phyloP scores from a whole-genome alignment of 1,140 invertebrate genomes.

The Adoxophyes honmai region DNA sequence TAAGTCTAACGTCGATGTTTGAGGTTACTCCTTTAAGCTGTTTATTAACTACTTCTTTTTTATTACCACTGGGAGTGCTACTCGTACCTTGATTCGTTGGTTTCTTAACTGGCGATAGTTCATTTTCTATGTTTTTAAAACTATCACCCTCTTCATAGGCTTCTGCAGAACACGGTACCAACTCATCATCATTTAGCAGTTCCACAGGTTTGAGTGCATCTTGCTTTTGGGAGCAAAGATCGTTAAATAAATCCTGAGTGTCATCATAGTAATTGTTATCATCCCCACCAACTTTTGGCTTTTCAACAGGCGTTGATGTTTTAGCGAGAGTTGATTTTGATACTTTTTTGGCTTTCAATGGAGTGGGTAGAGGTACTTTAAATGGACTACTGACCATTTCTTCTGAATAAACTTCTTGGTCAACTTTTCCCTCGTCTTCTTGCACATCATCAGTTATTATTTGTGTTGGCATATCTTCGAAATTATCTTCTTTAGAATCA shows the following conservation, averaged over 20 bases:
- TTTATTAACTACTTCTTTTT: conserved; percentile 14
- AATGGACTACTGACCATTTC: conserved; percentile 32
- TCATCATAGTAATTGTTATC: conserved; percentile 53
- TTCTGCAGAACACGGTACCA: conserved; percentile 24
- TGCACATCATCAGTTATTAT: background rate
- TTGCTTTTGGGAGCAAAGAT: conserved; percentile 50
- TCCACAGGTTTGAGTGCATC: conserved; percentile 1
- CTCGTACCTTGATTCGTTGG: background rate
- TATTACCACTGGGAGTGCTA: conserved; percentile 17
- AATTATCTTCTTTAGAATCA: conserved; percentile 20
- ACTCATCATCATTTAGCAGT: conserved; percentile 15
- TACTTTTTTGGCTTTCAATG: conserved; percentile 28
- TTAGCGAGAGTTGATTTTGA: conserved; percentile 18
- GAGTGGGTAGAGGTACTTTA: conserved; percentile 46
- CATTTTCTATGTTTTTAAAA: conserved; percentile 19
- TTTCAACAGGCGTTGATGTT: conserved; percentile 10
- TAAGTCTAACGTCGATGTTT: conserved; percentile 48
- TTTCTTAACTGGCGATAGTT: conserved; percentile 17
- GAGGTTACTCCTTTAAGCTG: conserved; percentile 40
- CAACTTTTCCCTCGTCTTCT: conserved; percentile 3
- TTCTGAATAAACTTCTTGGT: conserved; percentile 17
- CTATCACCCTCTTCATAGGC: conserved; percentile 16
- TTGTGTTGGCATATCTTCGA: conserved; percentile 38
- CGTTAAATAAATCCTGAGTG: conserved; percentile 59
- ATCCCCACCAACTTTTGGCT: conserved; percentile 18